Conservation (phyloP, 2,113 vertebrate genomes). For the Damaliscus lunatus region DNA sequence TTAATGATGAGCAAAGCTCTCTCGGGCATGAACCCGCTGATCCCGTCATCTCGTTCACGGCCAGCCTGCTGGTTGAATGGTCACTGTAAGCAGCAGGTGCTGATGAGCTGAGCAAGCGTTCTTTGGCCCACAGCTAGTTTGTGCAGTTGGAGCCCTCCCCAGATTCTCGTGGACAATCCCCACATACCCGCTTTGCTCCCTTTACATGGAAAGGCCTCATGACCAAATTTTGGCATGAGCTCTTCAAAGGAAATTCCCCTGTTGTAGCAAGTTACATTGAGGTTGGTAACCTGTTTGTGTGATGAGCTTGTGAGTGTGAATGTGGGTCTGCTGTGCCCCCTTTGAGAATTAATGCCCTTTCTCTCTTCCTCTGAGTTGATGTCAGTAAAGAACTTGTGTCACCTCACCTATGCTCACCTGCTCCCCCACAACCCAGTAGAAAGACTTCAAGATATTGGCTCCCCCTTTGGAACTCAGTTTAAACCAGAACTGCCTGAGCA, state of each 20-base stretch:
- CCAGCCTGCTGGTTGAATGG: slow-evolving; percentile 69
- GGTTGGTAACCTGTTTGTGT: not conserved
- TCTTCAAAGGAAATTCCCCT: slow-evolving; percentile 27
- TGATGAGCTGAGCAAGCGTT: slow-evolving; percentile 70
- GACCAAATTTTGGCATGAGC: slow-evolving; percentile 18
- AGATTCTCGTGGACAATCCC: slow-evolving; percentile 47
- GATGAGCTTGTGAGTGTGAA: slow-evolving; percentile 21
- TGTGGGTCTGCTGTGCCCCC: not conserved
- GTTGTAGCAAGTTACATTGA: not conserved
- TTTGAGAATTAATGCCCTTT: slow-evolving; percentile 11
- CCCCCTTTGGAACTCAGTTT: slow-evolving; percentile 21
- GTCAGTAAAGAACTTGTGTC: slow-evolving; percentile 1
- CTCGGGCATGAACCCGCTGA: slow-evolving; percentile 65
- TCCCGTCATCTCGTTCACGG: slow-evolving; percentile 64
- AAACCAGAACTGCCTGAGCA: slow-evolving; percentile 15
- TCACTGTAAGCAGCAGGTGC: slow-evolving; percentile 71
- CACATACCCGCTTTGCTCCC: slow-evolving; percentile 6
- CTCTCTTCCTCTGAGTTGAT: slow-evolving; percentile 17
- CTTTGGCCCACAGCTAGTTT: slow-evolving; percentile 43
- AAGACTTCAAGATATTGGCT: slow-evolving; percentile 12
- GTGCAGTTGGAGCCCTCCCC: slow-evolving; percentile 45
- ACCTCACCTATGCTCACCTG: not conserved
- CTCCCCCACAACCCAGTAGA: not conserved
- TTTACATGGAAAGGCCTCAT: slow-evolving; percentile 33
- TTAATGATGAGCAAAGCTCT: slow-evolving; percentile 67